Evolutionary conservation across 2,113 vertebrate species (phyloP).

Genomic region (Anarrhichthys ocellatus): DNA sequence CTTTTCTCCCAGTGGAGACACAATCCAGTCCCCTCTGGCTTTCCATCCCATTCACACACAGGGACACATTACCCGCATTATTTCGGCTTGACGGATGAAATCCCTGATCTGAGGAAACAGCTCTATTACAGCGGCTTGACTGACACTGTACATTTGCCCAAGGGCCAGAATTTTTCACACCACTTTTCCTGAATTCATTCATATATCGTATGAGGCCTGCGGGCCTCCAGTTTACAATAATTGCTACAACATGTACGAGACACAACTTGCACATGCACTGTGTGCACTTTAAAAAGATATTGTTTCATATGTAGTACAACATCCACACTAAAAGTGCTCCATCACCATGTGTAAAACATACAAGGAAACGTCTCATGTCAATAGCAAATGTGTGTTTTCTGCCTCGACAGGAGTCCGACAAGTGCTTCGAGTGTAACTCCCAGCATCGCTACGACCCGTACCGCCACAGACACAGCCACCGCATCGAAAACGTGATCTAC

Average conservation of each 20-base stretch:
- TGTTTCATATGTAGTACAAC: neutral
- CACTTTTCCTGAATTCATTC: neutral
- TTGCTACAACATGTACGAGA: neutral
- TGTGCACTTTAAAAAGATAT: neutral
- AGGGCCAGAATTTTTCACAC: neutral
- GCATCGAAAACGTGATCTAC: constrained; percentile 88
- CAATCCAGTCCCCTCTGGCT: constrained; percentile 8
- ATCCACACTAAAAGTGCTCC: neutral
- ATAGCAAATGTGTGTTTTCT: constrained; percentile 9
- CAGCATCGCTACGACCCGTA: constrained; percentile 56
- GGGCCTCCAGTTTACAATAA: neutral
- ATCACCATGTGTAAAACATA: neutral
- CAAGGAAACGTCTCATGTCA: neutral
- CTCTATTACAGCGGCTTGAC: neutral
- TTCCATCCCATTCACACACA: constrained; percentile 3
- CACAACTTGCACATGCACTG: neutral
- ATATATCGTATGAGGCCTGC: too few species aligned
- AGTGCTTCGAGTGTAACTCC: constrained; percentile 90
- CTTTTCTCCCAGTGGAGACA: neutral
- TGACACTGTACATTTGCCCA: neutral
- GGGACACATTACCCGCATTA: neutral
- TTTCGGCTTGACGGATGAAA: constrained; percentile 22
- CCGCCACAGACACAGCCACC: constrained; percentile 83
- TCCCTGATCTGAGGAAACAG: constrained; percentile 9
- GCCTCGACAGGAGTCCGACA: constrained; percentile 83